Evolutionary conservation across 2,888 invertebrate species (phyloP).

Genomic region (Mythimna loreyi): DNA sequence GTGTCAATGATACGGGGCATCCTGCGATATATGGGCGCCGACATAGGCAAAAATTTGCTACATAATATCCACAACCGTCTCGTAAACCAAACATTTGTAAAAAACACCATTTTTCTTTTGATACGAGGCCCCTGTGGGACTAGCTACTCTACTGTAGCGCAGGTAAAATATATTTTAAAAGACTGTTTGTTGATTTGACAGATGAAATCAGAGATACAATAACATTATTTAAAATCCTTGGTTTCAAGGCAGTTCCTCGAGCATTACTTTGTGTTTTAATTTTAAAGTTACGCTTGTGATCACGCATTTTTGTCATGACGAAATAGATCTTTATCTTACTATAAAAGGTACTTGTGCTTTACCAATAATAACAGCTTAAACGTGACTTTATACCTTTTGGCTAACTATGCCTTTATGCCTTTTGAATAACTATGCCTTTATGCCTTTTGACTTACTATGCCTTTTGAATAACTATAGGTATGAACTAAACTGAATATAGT

Average conservation of each 20-base stretch:
- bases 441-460: background rate
- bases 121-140: too few relatives aligned
- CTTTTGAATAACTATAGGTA: too few relatives aligned
- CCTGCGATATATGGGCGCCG: too few relatives aligned
- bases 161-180: background rate
- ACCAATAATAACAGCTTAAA: conserved; percentile 14
- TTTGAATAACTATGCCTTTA: background rate
- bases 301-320: conserved; percentile 45
- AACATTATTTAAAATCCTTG: conserved; percentile 39
- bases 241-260: conserved; percentile 50
- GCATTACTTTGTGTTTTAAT: conserved; percentile 29
- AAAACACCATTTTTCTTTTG: too few relatives aligned
- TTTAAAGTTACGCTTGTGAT: conserved; percentile 21
- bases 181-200: background rate
- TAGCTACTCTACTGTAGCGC: too few relatives aligned
- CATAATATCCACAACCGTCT: too few relatives aligned
- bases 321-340: conserved; percentile 46
- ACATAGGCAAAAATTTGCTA: too few relatives aligned
- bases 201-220: conserved; percentile 15
- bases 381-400: background rate
- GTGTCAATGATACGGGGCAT: too few relatives aligned
- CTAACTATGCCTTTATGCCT: background rate
- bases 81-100: too few relatives aligned
- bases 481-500: background rate
- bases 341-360: conserved; percentile 5